phyloP scores from a whole-genome alignment of 2,797 vertebrate genomes.

The Naso thynnoides region DNA sequence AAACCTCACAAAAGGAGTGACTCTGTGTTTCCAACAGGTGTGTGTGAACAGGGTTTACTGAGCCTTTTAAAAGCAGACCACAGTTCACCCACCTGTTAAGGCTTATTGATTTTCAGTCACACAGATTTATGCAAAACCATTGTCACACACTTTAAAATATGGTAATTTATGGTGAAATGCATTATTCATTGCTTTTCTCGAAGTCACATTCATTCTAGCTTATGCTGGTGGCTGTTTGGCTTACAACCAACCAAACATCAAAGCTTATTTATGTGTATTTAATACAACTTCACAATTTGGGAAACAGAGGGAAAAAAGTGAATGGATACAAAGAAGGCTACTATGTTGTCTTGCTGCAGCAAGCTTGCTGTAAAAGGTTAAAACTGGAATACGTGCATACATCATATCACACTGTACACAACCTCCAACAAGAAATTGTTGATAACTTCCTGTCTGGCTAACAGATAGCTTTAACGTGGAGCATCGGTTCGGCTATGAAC shows the following conservation, averaged over 20 bases:
- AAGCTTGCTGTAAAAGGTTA: too few species aligned
- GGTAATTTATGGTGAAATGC: not conserved
- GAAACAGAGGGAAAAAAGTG: not conserved
- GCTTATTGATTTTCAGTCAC: slow-evolving; percentile 32
- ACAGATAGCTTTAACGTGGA: slow-evolving; percentile 58
- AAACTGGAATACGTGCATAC: too few species aligned
- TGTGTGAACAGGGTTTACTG: slow-evolving; percentile 41
- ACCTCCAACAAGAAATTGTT: slow-evolving; percentile 17
- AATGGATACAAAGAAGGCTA: not conserved
- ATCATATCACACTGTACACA: not conserved
- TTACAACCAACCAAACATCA: not conserved
- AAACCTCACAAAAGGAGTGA: slow-evolving; percentile 49
- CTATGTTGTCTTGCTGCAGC: not conserved
- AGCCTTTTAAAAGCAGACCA: slow-evolving; percentile 39
- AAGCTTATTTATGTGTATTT: not conserved
- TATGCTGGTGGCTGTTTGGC: not conserved
- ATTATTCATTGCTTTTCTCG: not conserved
- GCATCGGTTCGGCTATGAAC: slow-evolving; percentile 56
- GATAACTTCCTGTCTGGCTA: slow-evolving; percentile 45
- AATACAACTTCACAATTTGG: not conserved
- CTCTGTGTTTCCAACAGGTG: slow-evolving; percentile 28
- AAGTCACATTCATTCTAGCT: slow-evolving; percentile 6
- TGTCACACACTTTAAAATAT: slow-evolving; percentile 8
- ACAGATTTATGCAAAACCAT: slow-evolving; percentile 1
- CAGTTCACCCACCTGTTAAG: slow-evolving; percentile 39